Percentiles rank a stretch among this genome's conserved stretches.
Evolutionary conservation across 2,888 invertebrate species (phyloP).

Genomic region (Tipula helvola): DNA sequence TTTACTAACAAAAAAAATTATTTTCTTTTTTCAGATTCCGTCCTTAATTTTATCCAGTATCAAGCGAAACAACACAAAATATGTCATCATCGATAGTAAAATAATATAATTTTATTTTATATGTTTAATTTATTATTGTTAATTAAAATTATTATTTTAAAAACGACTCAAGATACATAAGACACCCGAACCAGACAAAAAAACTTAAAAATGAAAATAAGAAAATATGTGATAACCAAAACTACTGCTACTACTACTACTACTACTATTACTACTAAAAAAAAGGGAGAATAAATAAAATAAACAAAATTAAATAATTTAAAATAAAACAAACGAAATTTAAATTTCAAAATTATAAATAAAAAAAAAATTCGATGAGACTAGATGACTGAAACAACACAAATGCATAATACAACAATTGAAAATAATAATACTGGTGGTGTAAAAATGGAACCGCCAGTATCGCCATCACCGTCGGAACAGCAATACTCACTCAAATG

Average conservation of each 20-base stretch:
- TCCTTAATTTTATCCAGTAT: not conserved
- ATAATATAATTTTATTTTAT: not conserved
- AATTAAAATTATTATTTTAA: not conserved
- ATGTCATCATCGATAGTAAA: not conserved
- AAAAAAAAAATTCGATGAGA: not conserved
- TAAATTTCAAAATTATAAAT: not conserved
- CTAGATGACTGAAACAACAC: slow-evolving; percentile 37
- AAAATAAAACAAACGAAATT: not conserved
- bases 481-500: slow-evolving; percentile 88
- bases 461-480: slow-evolving; percentile 44
- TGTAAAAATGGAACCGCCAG: slow-evolving; percentile 38
- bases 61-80: not conserved
- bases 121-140: not conserved
- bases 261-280: not conserved
- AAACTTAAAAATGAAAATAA: not conserved
- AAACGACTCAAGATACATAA: not conserved
- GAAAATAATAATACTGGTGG: slow-evolving; percentile 36
- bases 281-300: not conserved
- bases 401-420: slow-evolving; percentile 30
- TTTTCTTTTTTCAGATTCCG: not conserved
- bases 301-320: not conserved
- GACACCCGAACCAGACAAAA: not conserved
- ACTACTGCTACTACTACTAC: not conserved
- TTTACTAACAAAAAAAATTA: not conserved
- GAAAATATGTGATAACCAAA: slow-evolving; percentile 1